Evolutionary conservation across 2,888 invertebrate genomes (phyloP).

Genomic region (Cheiracanthium punctorium): DNA sequence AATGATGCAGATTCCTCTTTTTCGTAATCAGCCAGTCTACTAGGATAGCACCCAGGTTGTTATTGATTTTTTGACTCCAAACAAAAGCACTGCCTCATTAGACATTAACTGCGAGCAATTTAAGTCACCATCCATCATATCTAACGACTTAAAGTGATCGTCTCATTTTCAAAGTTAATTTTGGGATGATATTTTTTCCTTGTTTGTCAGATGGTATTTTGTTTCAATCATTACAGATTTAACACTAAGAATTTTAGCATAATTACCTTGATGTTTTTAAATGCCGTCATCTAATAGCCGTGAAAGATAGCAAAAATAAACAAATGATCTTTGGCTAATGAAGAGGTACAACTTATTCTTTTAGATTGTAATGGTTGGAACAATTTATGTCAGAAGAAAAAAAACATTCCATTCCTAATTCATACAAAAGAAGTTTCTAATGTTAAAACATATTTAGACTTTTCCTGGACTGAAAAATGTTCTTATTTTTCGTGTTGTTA

Average conservation of each 20-base stretch:
- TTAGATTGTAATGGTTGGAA: conserved; percentile 31
- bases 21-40: conserved; percentile 60
- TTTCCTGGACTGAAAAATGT: too few relatives aligned
- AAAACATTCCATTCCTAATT: background rate
- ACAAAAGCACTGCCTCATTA: conserved; percentile 64
- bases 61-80: too few relatives aligned
- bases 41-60: conserved; percentile 39
- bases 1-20: conserved; percentile 59
- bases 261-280: conserved; percentile 50
- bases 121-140: conserved; percentile 68
- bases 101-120: conserved; percentile 64
- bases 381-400: background rate
- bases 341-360: conserved; percentile 25
- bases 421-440: background rate
- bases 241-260: conserved; percentile 50
- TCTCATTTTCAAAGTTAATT: conserved; percentile 65
- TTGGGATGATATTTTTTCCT: conserved; percentile 32
- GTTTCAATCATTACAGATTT: conserved; percentile 19
- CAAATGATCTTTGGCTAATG: conserved; percentile 45
- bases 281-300: conserved; percentile 35
- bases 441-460: too few relatives aligned
- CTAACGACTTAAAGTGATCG: conserved; percentile 66
- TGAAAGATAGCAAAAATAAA: conserved; percentile 37
- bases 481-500: too few relatives aligned
- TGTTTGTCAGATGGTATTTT: conserved; percentile 16